Base-by-base conservation (phyloP, 1,140 invertebrate genomes). In the Camponotus pennsylvanicus region DNA sequence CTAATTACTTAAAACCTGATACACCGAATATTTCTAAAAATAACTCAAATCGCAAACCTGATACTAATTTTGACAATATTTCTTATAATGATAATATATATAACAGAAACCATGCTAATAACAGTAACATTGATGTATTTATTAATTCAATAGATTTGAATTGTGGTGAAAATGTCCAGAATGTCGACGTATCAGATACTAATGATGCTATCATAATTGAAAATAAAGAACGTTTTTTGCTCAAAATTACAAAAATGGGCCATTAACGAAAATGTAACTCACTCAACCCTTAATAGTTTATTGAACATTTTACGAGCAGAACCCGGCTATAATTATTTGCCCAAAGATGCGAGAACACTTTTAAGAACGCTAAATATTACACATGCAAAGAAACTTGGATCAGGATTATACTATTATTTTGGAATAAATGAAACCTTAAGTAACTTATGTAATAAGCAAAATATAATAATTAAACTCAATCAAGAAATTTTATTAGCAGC, bases 341-440 rank as follows among this genome's bases (percentile, higher is more conserved):
- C 32, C 61, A 64, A 61, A 61, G 59, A 64, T 64, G 61, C 61
- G 32, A 64, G 61, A 64, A 37, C 61, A 64, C 61, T 64, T 66
- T 40, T 66, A n/a, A 37, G 40, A 66, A 66, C 63, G 2, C 63
- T 34, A 66, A 37, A n/a, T 37, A 37, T n/a, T 66, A 66, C 63
- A n/a, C 7, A 66, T 66, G 34, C 13, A 37, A 66, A 66, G n/a
- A 66, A 66, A 66, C 34, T 66, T 2, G 63, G 63, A 66, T 66
- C 34, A 37, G 34, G 63, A 8, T 66, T 66, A 66, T 66, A 66
- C 18, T 66, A 66, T 66, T 66, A 66, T 66, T 66, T 66, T 66
- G 63, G 63, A 66, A 66, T 66, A 66, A 66, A 37, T 66, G 34
- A 66, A 66, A 66, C 63, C 7, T 66, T 66, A 66, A 66, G 8